These are phyloP conservation scores for Herpailurus yagouaroundi DNA, from an alignment of 2,113 vertebrate genomes.

Conservation along the genomic window DNA sequence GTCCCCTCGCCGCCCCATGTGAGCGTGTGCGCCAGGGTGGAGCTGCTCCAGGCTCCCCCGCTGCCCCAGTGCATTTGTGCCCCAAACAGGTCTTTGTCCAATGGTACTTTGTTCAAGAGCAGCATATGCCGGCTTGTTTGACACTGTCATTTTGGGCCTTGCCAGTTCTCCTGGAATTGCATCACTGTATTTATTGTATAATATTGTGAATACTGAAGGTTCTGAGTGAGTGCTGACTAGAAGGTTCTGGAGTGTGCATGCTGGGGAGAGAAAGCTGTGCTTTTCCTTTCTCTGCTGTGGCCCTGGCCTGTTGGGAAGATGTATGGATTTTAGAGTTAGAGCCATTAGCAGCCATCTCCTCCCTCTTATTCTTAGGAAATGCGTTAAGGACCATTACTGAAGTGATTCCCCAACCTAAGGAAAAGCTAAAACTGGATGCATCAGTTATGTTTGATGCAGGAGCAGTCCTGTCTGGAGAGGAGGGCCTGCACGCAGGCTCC, in stretches of 20 bases:
- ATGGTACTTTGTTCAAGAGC: constrained; percentile 14
- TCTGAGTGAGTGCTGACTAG: constrained; percentile 41
- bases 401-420: not conserved
- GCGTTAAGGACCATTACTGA: constrained; percentile 51
- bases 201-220: constrained; percentile 83
- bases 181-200: constrained; percentile 83
- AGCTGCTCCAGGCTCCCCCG: not conserved
- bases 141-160: constrained; percentile 54
- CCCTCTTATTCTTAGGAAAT: constrained; percentile 50
- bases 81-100: not conserved
- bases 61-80: not conserved
- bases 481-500: not conserved
- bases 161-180: not conserved
- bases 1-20: not conserved
- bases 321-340: not conserved
- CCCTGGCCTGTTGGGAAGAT: constrained; percentile 43
- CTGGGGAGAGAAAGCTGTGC: not conserved
- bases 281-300: not conserved
- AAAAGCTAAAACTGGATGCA: not conserved
- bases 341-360: not conserved
- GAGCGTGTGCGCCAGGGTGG: constrained; percentile 46
- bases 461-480: not conserved
- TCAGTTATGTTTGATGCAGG: not conserved
- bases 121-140: constrained; percentile 31
- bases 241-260: not conserved